Percentiles rank a stretch among this genome's conserved stretches.
phyloP scores from a whole-genome alignment of 2,888 invertebrate genomes.

The Trimorus sp. region DNA sequence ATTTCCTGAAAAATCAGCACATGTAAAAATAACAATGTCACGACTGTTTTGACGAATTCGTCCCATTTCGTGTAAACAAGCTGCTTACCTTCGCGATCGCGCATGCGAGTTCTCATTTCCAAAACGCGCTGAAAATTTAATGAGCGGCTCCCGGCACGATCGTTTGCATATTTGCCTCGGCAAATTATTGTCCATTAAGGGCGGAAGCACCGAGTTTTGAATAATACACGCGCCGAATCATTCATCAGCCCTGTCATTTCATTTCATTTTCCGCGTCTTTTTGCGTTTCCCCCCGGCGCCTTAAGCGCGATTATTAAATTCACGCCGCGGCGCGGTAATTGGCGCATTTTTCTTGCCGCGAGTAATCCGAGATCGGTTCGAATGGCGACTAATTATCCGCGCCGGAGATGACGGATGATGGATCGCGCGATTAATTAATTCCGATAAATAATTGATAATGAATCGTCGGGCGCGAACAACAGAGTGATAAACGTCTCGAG shows the following conservation, averaged over 20 bases:
- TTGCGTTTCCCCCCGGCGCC: no score
- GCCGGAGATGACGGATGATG: conserved; percentile 30
- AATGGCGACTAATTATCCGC: conserved; percentile 33
- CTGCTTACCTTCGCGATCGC: background rate
- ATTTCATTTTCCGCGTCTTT: background rate
- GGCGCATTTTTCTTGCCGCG: background rate
- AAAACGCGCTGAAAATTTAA: conserved; percentile 57
- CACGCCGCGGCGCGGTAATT: conserved; percentile 2
- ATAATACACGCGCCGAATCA: conserved; percentile 39
- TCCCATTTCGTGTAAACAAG: no score
- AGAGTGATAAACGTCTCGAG: background rate
- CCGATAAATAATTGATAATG: conserved; percentile 30
- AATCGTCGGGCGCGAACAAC: background rate
- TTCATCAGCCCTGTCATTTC: conserved; percentile 4
- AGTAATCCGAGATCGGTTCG: conserved; percentile 28
- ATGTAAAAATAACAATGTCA: no score
- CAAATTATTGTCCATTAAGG: conserved; percentile 23
- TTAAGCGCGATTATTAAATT: background rate
- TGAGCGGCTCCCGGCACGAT: conserved; percentile 36
- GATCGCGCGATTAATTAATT: conserved; percentile 34
- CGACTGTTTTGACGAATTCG: no score
- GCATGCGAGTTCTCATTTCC: conserved; percentile 43
- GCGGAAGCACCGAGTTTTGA: conserved; percentile 30
- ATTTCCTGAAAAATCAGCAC: no score
- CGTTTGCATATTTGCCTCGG: conserved; percentile 54